A percentile compares a stretch with the other conserved stretches of the same genome.
These are phyloP conservation scores for Astur gentilis DNA, from an alignment of 2,113 vertebrate species.

Conservation along the genomic window DNA sequence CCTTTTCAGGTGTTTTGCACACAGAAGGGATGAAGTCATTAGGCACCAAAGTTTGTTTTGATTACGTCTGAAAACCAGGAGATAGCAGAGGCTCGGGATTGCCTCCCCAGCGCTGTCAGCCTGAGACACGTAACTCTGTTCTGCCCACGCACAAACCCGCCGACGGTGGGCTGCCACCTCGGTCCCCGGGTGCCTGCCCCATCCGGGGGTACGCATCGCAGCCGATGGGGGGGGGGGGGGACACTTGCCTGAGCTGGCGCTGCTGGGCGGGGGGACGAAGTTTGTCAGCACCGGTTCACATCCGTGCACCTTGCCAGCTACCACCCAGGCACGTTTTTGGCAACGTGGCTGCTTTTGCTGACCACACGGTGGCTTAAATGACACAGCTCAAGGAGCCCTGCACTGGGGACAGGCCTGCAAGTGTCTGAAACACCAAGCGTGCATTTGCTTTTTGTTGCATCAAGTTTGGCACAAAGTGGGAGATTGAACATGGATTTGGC, in stretches of 20 bases:
- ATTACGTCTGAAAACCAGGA: not conserved
- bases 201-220: rapidly evolving
- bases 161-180: rapidly evolving
- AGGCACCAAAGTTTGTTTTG: not conserved
- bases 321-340: not conserved
- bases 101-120: not conserved
- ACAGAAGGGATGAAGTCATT: not conserved
- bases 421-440: not conserved
- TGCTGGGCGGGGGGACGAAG: not conserved
- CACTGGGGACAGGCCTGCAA: not conserved
- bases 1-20: constrained; percentile 3
- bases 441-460: not conserved
- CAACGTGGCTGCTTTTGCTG: not conserved
- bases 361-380: not conserved
- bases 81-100: not conserved
- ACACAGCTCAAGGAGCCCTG: not conserved
- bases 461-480: not conserved
- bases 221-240: rapidly evolving
- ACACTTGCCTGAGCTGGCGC: not conserved
- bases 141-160: not conserved
- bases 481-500: not conserved
- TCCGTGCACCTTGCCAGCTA: not conserved
- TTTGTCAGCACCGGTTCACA: rapidly evolving
- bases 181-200: not conserved
- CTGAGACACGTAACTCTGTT: not conserved